Evolutionary conservation across 2,888 invertebrate species (phyloP), one percentile per base, ranked within the genome.

Genomic region (Lacanobia oleracea): DNA sequence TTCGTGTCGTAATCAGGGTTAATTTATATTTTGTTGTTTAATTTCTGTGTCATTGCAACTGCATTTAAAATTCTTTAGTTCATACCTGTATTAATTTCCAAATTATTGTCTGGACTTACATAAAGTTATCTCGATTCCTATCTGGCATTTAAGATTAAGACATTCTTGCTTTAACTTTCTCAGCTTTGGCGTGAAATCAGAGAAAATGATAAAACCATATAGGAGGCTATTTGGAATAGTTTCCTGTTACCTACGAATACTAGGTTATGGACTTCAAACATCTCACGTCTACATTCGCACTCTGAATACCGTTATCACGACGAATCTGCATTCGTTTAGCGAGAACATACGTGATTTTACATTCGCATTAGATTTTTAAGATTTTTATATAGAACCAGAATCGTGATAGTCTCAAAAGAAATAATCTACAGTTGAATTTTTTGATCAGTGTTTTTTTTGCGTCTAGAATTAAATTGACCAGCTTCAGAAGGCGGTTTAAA

Each of bases 251-350:
- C 63, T 74, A 70, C 73, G 67, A 72, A 84, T 83, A 83, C 81
- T 84, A 81, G 84, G 87, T 85, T 86, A 84, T 86, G 77, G 77
- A 82, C 69, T 83, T 90, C 88, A 82, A 80, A 91, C 91, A 88
- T 83, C 86, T 93, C 93, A 93, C 93, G 91, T 92, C 82, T 81
- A 79, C 84, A 87, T 90, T 89, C 85, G 88, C 89, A 87, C 83
- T 82, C 74, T 81, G 91, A 89, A 88, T 88, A 81, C 90, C 87
- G 90, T 89, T 92, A 93, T 91, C 91, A 82, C 82, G 79, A 81
- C 86, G 86, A 89, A 91, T 92, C 89, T 89, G 86, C 86, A 86
- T 89, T 87, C 86, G 82, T 89, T 88, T 85, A 85, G 85, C 79
- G 82, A 84, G 82, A 85, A 83, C 77, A 88, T 88, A 89, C 88